Percentiles rank a stretch among this genome's conserved stretches.
These are phyloP conservation scores for Zosterops borbonicus DNA, from an alignment of 2,113 vertebrate species.

Conservation along the genomic window DNA sequence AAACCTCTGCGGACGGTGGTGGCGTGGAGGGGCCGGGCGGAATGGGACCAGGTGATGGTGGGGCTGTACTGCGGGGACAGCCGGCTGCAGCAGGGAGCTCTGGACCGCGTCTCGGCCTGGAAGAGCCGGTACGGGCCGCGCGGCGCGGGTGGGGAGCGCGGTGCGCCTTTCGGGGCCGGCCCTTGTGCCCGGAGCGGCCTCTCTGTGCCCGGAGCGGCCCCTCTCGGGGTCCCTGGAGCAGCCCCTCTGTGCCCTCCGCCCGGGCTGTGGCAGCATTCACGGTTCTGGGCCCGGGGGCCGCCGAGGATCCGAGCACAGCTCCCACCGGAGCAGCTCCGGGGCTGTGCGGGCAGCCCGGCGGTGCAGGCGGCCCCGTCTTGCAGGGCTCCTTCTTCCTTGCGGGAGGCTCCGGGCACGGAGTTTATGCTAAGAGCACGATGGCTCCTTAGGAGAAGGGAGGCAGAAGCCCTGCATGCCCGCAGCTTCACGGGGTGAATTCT, in stretches of 20 bases:
- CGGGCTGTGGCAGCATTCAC: no score
- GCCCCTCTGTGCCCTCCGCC: neutral
- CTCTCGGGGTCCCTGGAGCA: neutral
- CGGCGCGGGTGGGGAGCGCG: neutral
- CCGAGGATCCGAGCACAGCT: neutral
- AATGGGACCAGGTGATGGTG: conserved; percentile 93
- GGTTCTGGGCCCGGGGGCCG: accelerated
- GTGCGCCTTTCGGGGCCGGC: neutral
- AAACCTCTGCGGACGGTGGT: conserved; percentile 77
- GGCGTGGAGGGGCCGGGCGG: conserved; percentile 89
- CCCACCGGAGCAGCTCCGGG: neutral
- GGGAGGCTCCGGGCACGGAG: accelerated
- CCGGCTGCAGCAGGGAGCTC: conserved; percentile 81
- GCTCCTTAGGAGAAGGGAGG: accelerated
- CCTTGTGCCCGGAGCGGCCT: no score
- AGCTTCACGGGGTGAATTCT: accelerated
- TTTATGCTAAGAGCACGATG: accelerated
- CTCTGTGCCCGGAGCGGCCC: no score
- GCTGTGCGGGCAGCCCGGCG: neutral
- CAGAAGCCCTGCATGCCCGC: accelerated
- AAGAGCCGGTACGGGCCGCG: conserved; percentile 77
- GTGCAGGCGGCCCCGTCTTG: neutral
- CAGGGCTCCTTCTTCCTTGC: accelerated
- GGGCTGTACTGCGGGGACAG: conserved; percentile 87
- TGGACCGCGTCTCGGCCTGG: conserved; percentile 90